Base-by-base conservation (phyloP, 2,888 invertebrate genomes). In the Cetonia aurata region DNA sequence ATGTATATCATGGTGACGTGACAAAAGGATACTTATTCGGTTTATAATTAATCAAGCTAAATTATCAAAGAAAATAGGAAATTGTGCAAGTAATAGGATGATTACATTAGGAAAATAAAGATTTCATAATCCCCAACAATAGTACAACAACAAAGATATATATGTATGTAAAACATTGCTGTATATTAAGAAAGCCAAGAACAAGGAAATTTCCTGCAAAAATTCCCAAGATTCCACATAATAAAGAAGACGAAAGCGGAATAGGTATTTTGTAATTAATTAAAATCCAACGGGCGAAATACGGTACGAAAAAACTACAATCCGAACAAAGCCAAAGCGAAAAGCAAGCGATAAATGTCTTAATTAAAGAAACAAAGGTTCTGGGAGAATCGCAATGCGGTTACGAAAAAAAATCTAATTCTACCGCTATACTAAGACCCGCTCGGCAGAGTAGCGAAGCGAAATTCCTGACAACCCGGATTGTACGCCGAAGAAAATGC, bases 321-420 rank as follows among this genome's bases (percentile, higher is more conserved):
- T 12, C 15, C 17, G 15, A 56, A 44, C 13, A 55, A 57, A 37
- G 37, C 25, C 56, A 25, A 56, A 15, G 62, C 52, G 52, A 60
- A 62, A 62, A 69, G 53, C 50, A 55, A 62, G 55, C 53, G 69
- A 69, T 69, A 69, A 69, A 69, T 69, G 69, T 69, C 69, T 69
- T 69, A 69, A 69, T 69, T 69, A 69, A 69, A 62, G 53, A 46
- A 60, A 53, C 69, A 60, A 60, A 69, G 62, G 62, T 69, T 25
- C 60, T 53, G 62, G 15, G 37, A 37, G 31, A 55, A 59, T 69
- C 53, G 53, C 55, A 69, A 69, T 55, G 62, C 62, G 69, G 62
- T 62, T 55, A 69, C 69, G 53, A n/a, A 62, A 60, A 62, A 69
- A 62, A 62, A 55, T 69, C 55, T 69, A 62, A 69, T 69, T 69